Base-by-base conservation (phyloP, 2,113 vertebrate species). In the Eupsittula cactorum region DNA sequence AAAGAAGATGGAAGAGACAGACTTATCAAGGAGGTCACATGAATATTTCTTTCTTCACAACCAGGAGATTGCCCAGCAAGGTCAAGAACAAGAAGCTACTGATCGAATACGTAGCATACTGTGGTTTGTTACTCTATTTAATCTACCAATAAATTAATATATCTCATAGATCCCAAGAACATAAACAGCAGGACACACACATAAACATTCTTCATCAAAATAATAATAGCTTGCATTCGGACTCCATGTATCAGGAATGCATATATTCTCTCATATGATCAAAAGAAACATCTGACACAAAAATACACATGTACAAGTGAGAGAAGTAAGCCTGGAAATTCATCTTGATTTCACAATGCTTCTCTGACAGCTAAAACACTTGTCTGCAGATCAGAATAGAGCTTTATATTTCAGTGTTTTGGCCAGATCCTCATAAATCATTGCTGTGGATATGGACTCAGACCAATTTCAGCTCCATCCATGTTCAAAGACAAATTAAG, bases 401-500 rank as follows among this genome's bases (percentile, higher is more conserved):
- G 68, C 35, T 65, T 69, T 60, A 6, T 25, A 79, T 23, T 52
- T 78, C 49, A 44, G 37, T 1, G 1, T 53, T 91, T 87, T 60
- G 81, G n/a, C 39, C 7, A 9, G 82, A 89, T 46, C 27, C 23
- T 69, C 85, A 9, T 31, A 71, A 82, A n/a, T 31, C 59, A 39
- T 60, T 74, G 60, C 53, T 63, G 37, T 17, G 60, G 37, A 55
- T 14, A 11, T 14, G 33, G 39, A 95, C 55, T 86, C 49, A 74
- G 53, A 83, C 16, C 49, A 73, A 90, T 37, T 49, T 86, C 67
- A 37, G 13, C 24, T 92, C 68, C n/a, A 53, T 23, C 16, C 67
- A 65, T 71, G 90, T 95, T 64, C 46, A 96, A 94, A 95, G 67
- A 82, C 95, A 96, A 96, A 70, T 52, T 70, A 96, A 87, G 81